Base-by-base conservation (phyloP, 2,113 vertebrate species). In the Oncorhynchus mykiss region DNA sequence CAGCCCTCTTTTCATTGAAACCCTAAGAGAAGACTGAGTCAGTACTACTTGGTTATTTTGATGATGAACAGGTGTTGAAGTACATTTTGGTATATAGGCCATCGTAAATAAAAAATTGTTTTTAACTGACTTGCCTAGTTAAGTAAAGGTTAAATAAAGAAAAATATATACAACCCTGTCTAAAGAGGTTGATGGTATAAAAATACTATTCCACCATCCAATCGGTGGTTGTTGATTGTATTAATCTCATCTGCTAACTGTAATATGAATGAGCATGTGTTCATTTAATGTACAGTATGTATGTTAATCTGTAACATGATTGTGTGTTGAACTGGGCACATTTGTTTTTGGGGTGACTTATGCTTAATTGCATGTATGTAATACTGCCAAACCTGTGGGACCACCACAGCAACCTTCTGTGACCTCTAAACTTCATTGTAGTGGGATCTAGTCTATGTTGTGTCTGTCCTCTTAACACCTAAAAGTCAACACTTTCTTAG, bases 331-430 rank as follows among this genome's bases (percentile, higher is more conserved):
- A 49, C 27, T 75, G 34, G 49, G 76, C 18, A n/a, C 2, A 7
- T 70, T 27, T 12, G 3, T 57, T 57, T 20, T 20, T 57, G 54
- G 54, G 20, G 54, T 57, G 22, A 6, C 22, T 14, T 8, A 7
- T 2, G 69, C 65, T 72, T 64, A 9, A 57, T 71, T 59, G 51
- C 51, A 64, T 77, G 73, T 24, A 45, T 45, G 67, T 69, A 51
- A 29, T 72, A 71, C 74, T 51, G 81, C 72, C 48, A 25, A 82
- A 72, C 49, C 76, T 67, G 67, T 80, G 60, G 67, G 31, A 54
- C 62, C 71, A 70, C 59, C 49, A 75, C 80, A 39, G 66, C 57
- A 31, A 73, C 34, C 16, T 60, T 66, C 69, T 64, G 31, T 62
- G 71, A 70, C 71, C 54, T 70, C 54, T 25, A 75, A 64, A 85